Evolutionary conservation across 1,140 invertebrate genomes (phyloP), one percentile per base, ranked within the genome.

Genomic region (Adoxophyes honmai): DNA sequence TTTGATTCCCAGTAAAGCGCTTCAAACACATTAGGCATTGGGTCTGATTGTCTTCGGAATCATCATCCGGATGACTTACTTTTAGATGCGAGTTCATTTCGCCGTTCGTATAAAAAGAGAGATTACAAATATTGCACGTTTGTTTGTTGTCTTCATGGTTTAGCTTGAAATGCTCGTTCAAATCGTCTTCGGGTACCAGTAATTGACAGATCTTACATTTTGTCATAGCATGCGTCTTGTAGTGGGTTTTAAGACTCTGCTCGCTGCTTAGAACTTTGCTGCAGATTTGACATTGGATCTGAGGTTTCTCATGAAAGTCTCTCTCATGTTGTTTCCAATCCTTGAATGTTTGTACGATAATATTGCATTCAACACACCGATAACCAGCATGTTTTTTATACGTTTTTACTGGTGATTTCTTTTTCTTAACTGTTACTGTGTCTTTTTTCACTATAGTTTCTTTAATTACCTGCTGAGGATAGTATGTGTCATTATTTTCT

Each of bases 11-110:
- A 36, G 38, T 60, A 13, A 72, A 63, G 7, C 58, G 59, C 13
- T 56, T 66, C 0, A 68, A 57, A n/a, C 72, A 75, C 59, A 72
- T 62, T 0, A 60, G 14, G 39, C 69, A 72, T 52, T 68, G 65
- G 1, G 59, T 37, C 13, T 48, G 21, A 5, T 28, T 28, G 21
- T 66, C 54, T 7, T 59, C 35, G 8, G 37, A 51, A 8, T 57
- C 34, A 5, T 60, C 59, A 11, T 55, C 34, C 13, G 60, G 44
- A 57, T 73, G 71, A 10, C 28, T 62, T n/a, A 54, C 57, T 55
- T 62, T 58, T 33, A 64, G 60, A 51, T 73, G 71, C 0, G 63
- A 55, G 34, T 64, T 55, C 13, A 70, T 44, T 28, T 53, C 52
- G 13, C 58, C 56, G 6, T 61, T 44, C 0, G 59, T 57, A 21